Conservation (phyloP, 2,888 invertebrate species). For the Orchesellides sinensis region DNA sequence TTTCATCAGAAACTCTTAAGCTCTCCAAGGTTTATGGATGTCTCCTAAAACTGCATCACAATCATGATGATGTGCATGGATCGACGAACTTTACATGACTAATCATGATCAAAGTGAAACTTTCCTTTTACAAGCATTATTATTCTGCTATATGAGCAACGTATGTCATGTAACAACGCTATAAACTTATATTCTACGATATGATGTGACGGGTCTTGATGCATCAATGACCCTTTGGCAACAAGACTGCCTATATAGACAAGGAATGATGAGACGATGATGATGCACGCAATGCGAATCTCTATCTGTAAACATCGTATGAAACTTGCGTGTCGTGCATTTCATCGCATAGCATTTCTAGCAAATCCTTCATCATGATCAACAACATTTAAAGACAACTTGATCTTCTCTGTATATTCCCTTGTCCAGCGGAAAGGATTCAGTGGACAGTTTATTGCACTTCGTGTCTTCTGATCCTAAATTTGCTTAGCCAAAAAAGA, state of each 20-base stretch:
- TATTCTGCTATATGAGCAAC: not conserved
- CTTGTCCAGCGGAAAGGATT: not conserved
- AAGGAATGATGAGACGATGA: not conserved
- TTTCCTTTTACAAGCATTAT: not conserved
- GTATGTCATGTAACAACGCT: not conserved
- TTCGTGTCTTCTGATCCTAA: not conserved
- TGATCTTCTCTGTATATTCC: not conserved
- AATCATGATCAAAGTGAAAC: slow-evolving; percentile 51
- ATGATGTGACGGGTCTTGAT: not conserved
- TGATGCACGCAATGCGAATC: slow-evolving; percentile 47
- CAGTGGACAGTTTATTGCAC: slow-evolving; percentile 2
- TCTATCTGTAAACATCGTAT: not conserved
- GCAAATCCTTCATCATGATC: slow-evolving; percentile 9
- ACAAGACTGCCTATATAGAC: not conserved
- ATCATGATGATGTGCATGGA: too few species aligned
- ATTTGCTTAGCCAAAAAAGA: slow-evolving; percentile 37
- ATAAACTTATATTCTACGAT: not conserved
- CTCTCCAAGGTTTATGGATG: too few species aligned
- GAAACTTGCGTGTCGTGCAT: slow-evolving; percentile 15
- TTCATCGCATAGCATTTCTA: slow-evolving; percentile 5
- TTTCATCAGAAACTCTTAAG: too few species aligned
- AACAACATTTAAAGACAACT: slow-evolving; percentile 18
- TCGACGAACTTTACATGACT: slow-evolving; percentile 40
- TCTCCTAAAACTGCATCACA: too few species aligned
- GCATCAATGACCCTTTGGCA: slow-evolving; percentile 45